phyloP scores from a whole-genome alignment of 2,113 vertebrate genomes.

The Trichomycterus rosablanca region DNA sequence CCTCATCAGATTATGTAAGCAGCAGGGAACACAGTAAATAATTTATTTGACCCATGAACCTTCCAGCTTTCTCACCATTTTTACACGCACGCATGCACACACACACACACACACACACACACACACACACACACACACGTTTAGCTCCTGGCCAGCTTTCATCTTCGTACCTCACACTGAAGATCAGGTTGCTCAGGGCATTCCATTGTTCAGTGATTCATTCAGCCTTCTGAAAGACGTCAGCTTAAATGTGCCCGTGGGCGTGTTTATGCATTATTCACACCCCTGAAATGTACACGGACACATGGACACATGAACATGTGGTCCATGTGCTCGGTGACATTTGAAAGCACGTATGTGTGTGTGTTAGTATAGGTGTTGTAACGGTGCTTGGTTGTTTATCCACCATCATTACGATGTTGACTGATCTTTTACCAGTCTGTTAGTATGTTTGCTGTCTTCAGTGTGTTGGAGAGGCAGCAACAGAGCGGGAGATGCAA shows the following conservation, averaged over 20 bases:
- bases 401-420: not conserved
- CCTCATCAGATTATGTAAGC: not conserved
- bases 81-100: conserved; percentile 5
- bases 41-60: conserved; percentile 11
- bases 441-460: no score
- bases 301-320: not conserved
- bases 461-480: no score
- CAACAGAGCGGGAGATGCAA: no score
- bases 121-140: no score
- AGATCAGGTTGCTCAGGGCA: not conserved
- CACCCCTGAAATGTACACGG: not conserved
- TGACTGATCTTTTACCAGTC: no score
- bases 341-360: not conserved
- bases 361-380: not conserved
- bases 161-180: conserved; percentile 6
- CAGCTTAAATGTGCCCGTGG: not conserved
- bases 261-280: no score
- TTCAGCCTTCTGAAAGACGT: conserved; percentile 8
- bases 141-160: not conserved
- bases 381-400: not conserved
- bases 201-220: conserved; percentile 29
- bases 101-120: not conserved
- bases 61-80: conserved; percentile 13
- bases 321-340: not conserved
- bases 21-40: conserved; percentile 7